Evolutionary conservation across 2,888 invertebrate species (phyloP), one percentile per base, ranked within the genome.

Genomic region (Fragum fragum): DNA sequence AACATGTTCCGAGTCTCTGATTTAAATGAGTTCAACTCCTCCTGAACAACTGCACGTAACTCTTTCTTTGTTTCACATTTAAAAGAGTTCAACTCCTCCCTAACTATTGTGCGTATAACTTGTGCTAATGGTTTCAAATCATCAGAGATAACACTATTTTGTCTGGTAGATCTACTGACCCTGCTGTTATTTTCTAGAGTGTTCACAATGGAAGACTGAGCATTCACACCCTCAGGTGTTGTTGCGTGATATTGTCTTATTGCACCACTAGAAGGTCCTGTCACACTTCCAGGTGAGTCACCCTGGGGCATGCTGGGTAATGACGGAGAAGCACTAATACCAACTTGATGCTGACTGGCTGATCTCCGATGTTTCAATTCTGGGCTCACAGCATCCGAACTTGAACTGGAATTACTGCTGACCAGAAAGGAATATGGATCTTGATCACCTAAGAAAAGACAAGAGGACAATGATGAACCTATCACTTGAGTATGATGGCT

Each of bases 91-190:
- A 85, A 73, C 39, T 86, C 83, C 32, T 86, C 83, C 66, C 72
- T 70, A 68, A 86, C 77, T 18, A 90, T 83, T 68, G 87, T 90
- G 66, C 90, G 83, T 42, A 93, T 81, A 68, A 94, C 88, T 79
- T 94, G 89, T 52, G 89, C 83, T 72, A 83, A 39, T 39, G 52
- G 55, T 28, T 47, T 72, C 52, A 70, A 52, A 73, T 80, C 82
- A 0, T 61, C 75, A 26, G 57, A 21, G 36, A 66, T 26, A 23
- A 7, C 18, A 2, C 36, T 32, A 36, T 23, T 18, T 26, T 57
- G 59, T 57, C 42, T 57, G 7, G 21, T 16, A 36, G 57, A 26
- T 42, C 57, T 23, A 42, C 57, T 59, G 14, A n/a, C 73, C n/a
- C 14, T 21, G 21, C 21, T 32, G 23, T 63, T 16, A 9, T 32